Evolutionary conservation across 2,797 vertebrate genomes (phyloP).

Genomic region (Sitta carolinensis): DNA sequence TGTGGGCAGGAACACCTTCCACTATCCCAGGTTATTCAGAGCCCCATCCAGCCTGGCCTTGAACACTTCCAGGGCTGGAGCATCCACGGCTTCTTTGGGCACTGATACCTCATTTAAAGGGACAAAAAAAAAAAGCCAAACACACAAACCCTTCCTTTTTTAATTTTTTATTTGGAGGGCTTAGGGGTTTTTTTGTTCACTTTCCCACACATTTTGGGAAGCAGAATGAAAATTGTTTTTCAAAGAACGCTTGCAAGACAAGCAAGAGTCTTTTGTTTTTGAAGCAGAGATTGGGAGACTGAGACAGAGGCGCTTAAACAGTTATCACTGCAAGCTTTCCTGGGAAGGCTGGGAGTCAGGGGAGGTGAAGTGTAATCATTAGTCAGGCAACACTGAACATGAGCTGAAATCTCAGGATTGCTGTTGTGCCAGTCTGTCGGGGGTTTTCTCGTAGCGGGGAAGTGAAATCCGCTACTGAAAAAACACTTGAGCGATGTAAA

Average conservation of each 20-base stretch:
- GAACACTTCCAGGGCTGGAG: neutral
- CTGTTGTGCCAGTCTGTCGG: neutral
- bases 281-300: neutral
- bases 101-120: neutral
- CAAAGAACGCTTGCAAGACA: neutral
- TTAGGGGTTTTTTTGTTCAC: neutral
- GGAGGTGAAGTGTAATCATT: neutral
- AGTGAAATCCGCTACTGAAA: neutral
- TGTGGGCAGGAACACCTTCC: neutral
- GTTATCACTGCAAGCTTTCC: neutral
- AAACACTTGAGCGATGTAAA: neutral
- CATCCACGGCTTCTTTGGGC: neutral
- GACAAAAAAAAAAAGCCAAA: fast-evolving
- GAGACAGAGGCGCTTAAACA: neutral
- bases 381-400: neutral
- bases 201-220: neutral
- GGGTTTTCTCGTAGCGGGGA: neutral
- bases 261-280: neutral
- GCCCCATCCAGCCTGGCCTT: neutral
- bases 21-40: neutral
- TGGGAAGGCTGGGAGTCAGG: neutral
- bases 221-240: neutral
- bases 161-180: neutral
- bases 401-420: neutral
- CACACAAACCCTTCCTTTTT: neutral